Conservation (phyloP, 2,113 vertebrate species). For the Garra rufa region DNA sequence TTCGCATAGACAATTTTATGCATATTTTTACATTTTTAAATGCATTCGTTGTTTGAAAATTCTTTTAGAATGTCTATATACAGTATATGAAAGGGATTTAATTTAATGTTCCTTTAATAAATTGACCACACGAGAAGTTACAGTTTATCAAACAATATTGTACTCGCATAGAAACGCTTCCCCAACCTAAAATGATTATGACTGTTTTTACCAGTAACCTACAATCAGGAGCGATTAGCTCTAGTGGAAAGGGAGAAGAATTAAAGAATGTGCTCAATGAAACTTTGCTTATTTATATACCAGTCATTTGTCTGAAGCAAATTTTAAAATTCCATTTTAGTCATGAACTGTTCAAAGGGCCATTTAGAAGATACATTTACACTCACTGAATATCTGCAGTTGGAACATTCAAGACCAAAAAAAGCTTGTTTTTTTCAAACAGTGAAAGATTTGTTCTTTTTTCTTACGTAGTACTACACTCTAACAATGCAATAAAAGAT, state of each 20-base stretch:
- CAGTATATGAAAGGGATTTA: slow-evolving; percentile 61
- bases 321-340: neutral
- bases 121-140: neutral
- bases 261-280: slow-evolving; percentile 16
- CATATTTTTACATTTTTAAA: slow-evolving; percentile 59
- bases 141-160: neutral
- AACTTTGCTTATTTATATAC: neutral
- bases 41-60: slow-evolving; percentile 33
- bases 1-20: slow-evolving; percentile 65
- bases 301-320: slow-evolving; percentile 1
- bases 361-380: slow-evolving; percentile 20
- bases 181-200: neutral
- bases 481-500: slow-evolving; percentile 74
- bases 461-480: slow-evolving; percentile 66
- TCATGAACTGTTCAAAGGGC: neutral
- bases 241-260: slow-evolving; percentile 27
- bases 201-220: neutral
- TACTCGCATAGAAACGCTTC: neutral
- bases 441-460: slow-evolving; percentile 36
- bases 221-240: slow-evolving; percentile 31
- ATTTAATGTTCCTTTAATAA: neutral
- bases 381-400: slow-evolving; percentile 40
- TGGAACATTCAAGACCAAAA: slow-evolving; percentile 53
- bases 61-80: slow-evolving; percentile 39
- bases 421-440: slow-evolving; percentile 17